These are phyloP conservation scores for Rhyacophila evoluta DNA, from an alignment of 2,888 invertebrate species.

Conservation along the genomic window DNA sequence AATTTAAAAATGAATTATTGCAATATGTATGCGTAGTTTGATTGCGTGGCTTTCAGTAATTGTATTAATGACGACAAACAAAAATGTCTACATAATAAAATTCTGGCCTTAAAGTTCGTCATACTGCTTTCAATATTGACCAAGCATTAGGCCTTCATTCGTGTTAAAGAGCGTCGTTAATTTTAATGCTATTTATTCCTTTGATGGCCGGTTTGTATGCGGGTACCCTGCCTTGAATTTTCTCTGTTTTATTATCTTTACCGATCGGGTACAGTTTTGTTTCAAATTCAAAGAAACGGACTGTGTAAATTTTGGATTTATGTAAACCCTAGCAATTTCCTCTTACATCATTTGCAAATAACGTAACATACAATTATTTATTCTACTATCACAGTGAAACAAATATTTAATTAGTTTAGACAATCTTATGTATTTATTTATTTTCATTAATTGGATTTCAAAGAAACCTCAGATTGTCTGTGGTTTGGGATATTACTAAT, in stretches of 20 bases:
- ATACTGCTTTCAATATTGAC: background rate
- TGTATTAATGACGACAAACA: no score
- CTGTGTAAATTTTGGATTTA: background rate
- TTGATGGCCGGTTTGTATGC: constrained; percentile 3
- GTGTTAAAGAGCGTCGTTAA: constrained; percentile 39
- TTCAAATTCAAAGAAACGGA: constrained; percentile 9
- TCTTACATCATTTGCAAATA: background rate
- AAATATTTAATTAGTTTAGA: no score
- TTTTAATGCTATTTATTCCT: constrained; percentile 37
- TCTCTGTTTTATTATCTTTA: constrained; percentile 4
- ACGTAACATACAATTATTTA: background rate
- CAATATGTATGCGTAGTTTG: no score
- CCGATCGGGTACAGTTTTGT: constrained; percentile 11
- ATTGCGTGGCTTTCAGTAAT: no score
- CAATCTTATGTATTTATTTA: background rate
- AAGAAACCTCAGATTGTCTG: no score
- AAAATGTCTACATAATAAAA: no score
- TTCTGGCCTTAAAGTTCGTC: background rate
- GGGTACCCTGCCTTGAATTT: background rate
- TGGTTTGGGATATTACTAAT: no score
- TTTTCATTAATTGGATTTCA: no score
- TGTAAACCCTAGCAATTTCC: background rate
- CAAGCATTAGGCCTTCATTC: background rate
- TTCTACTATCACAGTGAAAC: no score
- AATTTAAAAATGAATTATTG: no score